phyloP scores from a whole-genome alignment of 2,888 invertebrate genomes.

The Macrophya alboannulata region DNA sequence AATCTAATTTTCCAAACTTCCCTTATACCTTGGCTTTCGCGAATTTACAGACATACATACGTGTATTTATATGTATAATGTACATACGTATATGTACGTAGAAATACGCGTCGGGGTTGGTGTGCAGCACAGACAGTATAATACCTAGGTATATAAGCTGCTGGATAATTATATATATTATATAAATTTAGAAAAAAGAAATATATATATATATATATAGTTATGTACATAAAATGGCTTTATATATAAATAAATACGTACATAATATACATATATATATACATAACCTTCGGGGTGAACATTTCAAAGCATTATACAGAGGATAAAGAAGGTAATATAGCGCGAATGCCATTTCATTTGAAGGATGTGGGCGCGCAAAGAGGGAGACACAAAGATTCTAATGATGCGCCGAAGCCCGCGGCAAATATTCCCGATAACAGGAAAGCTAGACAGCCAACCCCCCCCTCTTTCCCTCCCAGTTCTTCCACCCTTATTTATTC shows the following conservation, averaged over 20 bases:
- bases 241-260: neutral
- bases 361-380: constrained; percentile 32
- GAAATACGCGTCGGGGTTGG: neutral
- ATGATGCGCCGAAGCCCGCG: constrained; percentile 74
- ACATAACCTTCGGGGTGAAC: constrained; percentile 4
- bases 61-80: too few species aligned
- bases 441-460: constrained; percentile 42
- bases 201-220: neutral
- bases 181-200: too few species aligned
- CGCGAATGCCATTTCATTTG: constrained; percentile 31
- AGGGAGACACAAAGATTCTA: constrained; percentile 70
- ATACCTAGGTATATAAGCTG: neutral
- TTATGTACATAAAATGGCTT: neutral
- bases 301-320: constrained; percentile 47
- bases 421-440: constrained; percentile 65
- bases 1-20: constrained; percentile 49
- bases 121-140: neutral
- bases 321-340: constrained; percentile 35
- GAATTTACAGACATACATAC: neutral
- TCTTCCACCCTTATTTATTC: neutral
- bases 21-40: neutral
- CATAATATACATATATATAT: neutral
- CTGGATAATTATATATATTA: neutral
- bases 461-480: neutral
- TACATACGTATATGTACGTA: too few species aligned